A percentile compares a stretch with the other conserved stretches of the same genome.
phyloP scores from a whole-genome alignment of 2,888 invertebrate species.

The Oxycera nigricornis region DNA sequence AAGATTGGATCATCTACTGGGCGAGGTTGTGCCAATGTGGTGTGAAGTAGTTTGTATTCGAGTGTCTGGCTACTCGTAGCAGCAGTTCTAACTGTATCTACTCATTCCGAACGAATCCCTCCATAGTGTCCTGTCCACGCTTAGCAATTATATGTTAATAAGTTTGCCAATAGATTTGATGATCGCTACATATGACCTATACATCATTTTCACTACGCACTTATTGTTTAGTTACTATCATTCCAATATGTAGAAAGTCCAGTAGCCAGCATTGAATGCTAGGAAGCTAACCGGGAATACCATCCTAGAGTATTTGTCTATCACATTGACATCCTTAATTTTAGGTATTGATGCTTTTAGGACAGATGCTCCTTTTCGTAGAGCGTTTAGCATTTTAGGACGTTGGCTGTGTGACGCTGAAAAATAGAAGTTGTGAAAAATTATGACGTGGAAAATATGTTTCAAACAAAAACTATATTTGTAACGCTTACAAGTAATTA shows the following conservation, averaged over 20 bases:
- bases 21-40: background rate
- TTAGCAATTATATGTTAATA: background rate
- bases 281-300: conserved; percentile 96
- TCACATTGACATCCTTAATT: conserved; percentile 96
- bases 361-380: conserved; percentile 84
- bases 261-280: conserved; percentile 93
- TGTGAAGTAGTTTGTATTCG: background rate
- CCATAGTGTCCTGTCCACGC: background rate
- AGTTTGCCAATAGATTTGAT: conserved; percentile 24
- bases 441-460: no score
- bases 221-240: conserved; percentile 55
- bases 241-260: conserved; percentile 89
- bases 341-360: conserved; percentile 91
- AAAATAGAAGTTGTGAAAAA: conserved; percentile 14
- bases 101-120: background rate
- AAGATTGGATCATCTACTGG: conserved; percentile 33
- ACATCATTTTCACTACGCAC: conserved; percentile 40
- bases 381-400: conserved; percentile 80
- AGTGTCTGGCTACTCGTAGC: background rate
- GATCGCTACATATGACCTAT: conserved; percentile 20
- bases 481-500: no score
- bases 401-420: conserved; percentile 59
- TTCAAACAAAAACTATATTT: no score
- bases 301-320: conserved; percentile 96
- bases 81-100: background rate